A percentile compares a stretch with the other conserved stretches of the same genome.
Conservation (phyloP, 2,113 vertebrate species). For the Strix uralensis region DNA sequence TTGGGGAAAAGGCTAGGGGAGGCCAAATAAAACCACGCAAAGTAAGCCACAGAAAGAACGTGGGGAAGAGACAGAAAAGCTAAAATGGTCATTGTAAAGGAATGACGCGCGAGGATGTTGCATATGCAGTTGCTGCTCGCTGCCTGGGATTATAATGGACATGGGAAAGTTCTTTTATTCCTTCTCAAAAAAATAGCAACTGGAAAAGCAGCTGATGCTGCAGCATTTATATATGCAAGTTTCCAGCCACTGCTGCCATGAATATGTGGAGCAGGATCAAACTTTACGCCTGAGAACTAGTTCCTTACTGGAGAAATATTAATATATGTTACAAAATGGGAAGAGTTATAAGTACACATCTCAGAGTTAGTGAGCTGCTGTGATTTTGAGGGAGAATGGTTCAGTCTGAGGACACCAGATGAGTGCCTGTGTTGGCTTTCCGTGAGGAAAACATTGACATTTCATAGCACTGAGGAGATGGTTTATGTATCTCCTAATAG, state of each 20-base stretch:
- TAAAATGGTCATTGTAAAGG: rapidly evolving
- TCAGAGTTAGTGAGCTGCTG: not conserved
- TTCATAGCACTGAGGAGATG: not conserved
- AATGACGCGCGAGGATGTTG: rapidly evolving
- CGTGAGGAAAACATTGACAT: not conserved
- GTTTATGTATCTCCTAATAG: not conserved
- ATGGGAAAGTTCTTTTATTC: too few species aligned
- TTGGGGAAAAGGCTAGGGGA: not conserved
- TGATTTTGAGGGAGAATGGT: not conserved
- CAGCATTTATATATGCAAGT: not conserved
- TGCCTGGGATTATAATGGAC: not conserved
- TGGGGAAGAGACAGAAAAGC: not conserved
- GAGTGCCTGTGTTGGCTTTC: not conserved
- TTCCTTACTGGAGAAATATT: not conserved
- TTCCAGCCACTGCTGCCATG: not conserved
- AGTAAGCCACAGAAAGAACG: not conserved
- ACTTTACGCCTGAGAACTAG: rapidly evolving
- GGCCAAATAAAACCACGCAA: rapidly evolving
- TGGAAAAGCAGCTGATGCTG: not conserved
- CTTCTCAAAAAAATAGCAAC: not conserved
- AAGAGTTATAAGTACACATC: too few species aligned
- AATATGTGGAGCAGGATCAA: rapidly evolving
- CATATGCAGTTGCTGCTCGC: rapidly evolving
- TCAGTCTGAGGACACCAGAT: not conserved
- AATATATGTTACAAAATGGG: too few species aligned